Evolutionary conservation across 1,140 invertebrate genomes (phyloP).

Genomic region (Pantala flavescens): DNA sequence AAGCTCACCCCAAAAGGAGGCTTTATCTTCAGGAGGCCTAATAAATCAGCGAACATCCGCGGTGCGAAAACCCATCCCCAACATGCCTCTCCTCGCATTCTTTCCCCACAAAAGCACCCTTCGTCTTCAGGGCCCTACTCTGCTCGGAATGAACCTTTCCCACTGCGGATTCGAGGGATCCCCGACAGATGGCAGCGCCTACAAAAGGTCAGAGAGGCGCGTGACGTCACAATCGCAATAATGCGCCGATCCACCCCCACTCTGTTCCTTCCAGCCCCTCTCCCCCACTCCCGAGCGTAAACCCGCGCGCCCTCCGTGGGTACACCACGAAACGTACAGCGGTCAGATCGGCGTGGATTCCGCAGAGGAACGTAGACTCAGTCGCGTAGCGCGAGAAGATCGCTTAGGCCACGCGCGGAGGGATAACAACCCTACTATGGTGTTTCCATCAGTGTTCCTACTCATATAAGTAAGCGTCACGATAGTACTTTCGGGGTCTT

Average conservation of each 20-base stretch:
- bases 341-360: background rate
- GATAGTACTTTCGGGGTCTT: no score
- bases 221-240: constrained; percentile 4
- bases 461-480: no score
- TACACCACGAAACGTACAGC: background rate
- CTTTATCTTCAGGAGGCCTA: no score
- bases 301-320: background rate
- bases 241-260: background rate
- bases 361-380: background rate
- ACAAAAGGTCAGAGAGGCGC: background rate
- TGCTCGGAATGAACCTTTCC: background rate
- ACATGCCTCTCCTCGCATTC: background rate
- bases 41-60: no score
- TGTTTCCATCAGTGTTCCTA: no score
- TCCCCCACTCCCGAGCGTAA: background rate
- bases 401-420: no score
- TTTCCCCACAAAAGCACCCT: background rate
- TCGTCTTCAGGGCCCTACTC: background rate
- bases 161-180: background rate
- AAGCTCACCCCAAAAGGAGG: no score
- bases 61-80: no score
- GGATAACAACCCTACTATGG: no score
- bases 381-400: no score
- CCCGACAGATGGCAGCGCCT: background rate
- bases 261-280: background rate